These are phyloP conservation scores for Orchestia grillus DNA, from an alignment of 1,140 invertebrate species.

Conservation along the genomic window DNA sequence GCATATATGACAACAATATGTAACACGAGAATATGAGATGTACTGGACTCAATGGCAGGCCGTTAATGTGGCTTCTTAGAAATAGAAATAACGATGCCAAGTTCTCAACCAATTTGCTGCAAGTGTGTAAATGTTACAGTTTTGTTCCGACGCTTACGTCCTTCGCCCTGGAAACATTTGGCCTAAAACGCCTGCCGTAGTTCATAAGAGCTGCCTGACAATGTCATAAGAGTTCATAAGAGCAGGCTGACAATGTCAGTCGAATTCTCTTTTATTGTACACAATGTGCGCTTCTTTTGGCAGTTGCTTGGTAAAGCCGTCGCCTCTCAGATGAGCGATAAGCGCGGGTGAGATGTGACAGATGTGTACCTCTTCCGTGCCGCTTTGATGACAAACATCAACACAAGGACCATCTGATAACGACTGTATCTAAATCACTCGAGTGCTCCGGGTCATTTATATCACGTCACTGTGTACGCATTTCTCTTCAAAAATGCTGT, in stretches of 20 bases:
- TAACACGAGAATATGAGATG: too few relatives aligned
- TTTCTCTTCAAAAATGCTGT: neutral
- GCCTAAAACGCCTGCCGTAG: too few relatives aligned
- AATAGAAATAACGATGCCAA: too few relatives aligned
- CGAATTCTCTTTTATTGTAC: neutral
- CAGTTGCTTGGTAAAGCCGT: neutral
- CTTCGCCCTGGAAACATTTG: too few relatives aligned
- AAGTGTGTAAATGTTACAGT: too few relatives aligned
- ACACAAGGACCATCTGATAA: neutral
- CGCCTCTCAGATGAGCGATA: neutral
- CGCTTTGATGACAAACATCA: neutral
- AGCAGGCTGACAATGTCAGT: neutral
- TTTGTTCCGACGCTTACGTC: too few relatives aligned
- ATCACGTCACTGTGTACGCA: neutral
- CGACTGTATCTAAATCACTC: neutral
- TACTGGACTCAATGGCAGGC: too few relatives aligned
- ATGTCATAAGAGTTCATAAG: neutral
- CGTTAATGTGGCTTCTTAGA: too few relatives aligned
- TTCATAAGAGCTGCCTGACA: neutral
- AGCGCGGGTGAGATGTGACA: neutral
- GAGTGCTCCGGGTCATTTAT: neutral
- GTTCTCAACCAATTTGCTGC: too few relatives aligned
- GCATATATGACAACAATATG: too few relatives aligned
- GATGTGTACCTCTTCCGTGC: neutral
- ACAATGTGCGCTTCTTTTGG: neutral